Percentiles rank a stretch among this genome's conserved stretches.
Conservation (phyloP, 2,888 invertebrate species). For the Malacosoma neustria region DNA sequence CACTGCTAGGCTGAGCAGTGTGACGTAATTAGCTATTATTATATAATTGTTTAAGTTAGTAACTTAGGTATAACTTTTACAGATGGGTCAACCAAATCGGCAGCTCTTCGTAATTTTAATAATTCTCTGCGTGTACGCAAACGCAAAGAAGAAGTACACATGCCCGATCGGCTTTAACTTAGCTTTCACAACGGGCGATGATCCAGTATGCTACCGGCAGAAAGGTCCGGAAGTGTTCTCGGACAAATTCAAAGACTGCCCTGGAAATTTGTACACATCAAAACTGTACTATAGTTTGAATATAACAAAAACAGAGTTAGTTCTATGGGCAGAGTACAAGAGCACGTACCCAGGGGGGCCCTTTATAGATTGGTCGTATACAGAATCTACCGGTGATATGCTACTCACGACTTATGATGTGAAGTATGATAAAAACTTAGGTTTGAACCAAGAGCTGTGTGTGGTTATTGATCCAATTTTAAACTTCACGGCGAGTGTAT, state of each 20-base stretch:
- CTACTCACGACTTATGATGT: conserved; percentile 34
- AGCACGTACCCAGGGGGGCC: conserved; percentile 55
- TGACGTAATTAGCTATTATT: conserved; percentile 1
- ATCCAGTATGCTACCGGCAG: conserved; percentile 43
- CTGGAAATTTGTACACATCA: conserved; percentile 46
- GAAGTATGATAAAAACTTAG: conserved; percentile 21
- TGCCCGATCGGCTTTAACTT: conserved; percentile 56
- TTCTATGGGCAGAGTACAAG: conserved; percentile 61
- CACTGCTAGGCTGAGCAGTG: no score
- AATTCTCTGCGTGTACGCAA: conserved; percentile 7
- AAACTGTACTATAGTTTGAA: conserved; percentile 36
- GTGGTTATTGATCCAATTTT: conserved; percentile 38
- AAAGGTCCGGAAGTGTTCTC: conserved; percentile 50
- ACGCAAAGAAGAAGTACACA: conserved; percentile 18
- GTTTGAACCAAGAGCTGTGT: conserved; percentile 42
- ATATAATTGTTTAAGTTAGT: no score
- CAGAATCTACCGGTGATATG: conserved; percentile 33
- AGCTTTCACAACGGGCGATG: conserved; percentile 23
- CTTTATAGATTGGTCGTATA: conserved; percentile 52
- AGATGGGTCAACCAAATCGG: conserved; percentile 36
- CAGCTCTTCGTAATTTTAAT: conserved; percentile 23
- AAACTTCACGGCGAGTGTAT: conserved; percentile 42
- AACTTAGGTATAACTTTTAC: no score
- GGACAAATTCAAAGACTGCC: conserved; percentile 48
- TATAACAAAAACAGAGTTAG: conserved; percentile 27